Evolutionary conservation across 1,140 invertebrate genomes (phyloP).

Genomic region (Drosophila saltans): DNA sequence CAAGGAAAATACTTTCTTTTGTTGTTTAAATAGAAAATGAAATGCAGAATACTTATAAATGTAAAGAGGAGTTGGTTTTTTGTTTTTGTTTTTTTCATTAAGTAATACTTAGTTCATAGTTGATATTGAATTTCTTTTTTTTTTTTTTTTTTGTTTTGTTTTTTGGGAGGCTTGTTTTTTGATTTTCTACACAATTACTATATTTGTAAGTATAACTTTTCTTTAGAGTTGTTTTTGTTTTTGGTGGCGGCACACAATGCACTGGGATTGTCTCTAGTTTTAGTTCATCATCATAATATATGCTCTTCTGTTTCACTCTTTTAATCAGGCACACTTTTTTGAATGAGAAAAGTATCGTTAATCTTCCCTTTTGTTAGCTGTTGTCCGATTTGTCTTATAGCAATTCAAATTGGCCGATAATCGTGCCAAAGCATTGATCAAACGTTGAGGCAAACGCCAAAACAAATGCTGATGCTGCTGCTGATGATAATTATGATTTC

Average conservation of each 20-base stretch:
- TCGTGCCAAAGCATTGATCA: slow-evolving; percentile 56
- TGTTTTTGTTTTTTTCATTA: slow-evolving; percentile 7
- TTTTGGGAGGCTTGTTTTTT: slow-evolving; percentile 35
- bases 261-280: slow-evolving; percentile 77
- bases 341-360: slow-evolving; percentile 1
- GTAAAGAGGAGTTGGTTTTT: slow-evolving; percentile 19
- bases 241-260: slow-evolving; percentile 52
- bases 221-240: slow-evolving; percentile 29
- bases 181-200: slow-evolving; percentile 23
- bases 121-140: slow-evolving; percentile 16
- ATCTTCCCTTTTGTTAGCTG: not conserved
- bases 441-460: slow-evolving; percentile 61
- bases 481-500: slow-evolving; percentile 21
- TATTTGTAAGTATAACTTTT: not conserved
- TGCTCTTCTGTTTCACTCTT: slow-evolving; percentile 11
- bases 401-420: slow-evolving; percentile 74
- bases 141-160: slow-evolving; percentile 3
- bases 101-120: slow-evolving; percentile 44
- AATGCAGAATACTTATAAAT: slow-evolving; percentile 38
- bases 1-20: slow-evolving; percentile 58
- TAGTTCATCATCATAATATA: slow-evolving; percentile 20
- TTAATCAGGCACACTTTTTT: slow-evolving; percentile 38
- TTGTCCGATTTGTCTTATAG: slow-evolving; percentile 46
- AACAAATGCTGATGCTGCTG: slow-evolving; percentile 31
- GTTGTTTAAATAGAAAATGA: slow-evolving; percentile 29